Conservation (phyloP, 2,797 vertebrate species). For the Merluccius polli region DNA sequence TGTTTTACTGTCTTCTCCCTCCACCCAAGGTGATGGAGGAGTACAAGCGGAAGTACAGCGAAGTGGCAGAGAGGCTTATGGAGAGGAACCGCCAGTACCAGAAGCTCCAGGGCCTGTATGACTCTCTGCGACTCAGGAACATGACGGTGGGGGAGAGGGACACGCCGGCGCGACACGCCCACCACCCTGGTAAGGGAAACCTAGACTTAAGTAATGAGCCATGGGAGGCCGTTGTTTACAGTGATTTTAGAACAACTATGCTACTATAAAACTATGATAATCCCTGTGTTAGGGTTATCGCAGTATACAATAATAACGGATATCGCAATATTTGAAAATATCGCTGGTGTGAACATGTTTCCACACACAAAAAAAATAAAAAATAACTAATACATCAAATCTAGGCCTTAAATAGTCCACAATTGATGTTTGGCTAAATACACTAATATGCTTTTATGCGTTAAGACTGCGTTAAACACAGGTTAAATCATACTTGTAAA, state of each 20-base stretch:
- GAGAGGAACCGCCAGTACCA: conserved; percentile 88
- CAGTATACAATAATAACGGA: too few relatives aligned
- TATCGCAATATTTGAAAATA: too few relatives aligned
- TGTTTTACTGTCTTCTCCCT: neutral
- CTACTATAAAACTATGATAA: too few relatives aligned
- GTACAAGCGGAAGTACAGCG: conserved; percentile 87
- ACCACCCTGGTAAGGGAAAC: conserved; percentile 8
- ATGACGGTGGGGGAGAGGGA: conserved; percentile 72
- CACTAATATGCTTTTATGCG: too few relatives aligned
- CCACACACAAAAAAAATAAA: too few relatives aligned
- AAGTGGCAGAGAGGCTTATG: conserved; percentile 86
- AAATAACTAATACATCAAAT: too few relatives aligned
- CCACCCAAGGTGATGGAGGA: conserved; percentile 80
- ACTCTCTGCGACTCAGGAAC: conserved; percentile 80
- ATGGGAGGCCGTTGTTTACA: too few relatives aligned
- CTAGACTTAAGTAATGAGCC: conserved; percentile 46
- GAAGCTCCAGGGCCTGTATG: conserved; percentile 86
- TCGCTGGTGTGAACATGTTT: too few relatives aligned
- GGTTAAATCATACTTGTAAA: neutral
- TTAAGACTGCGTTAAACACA: neutral
- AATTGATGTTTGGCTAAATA: too few relatives aligned
- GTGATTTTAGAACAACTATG: too few relatives aligned
- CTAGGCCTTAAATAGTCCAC: too few relatives aligned
- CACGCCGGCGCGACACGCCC: neutral
- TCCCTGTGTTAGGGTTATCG: neutral